Evolutionary conservation across 2,888 invertebrate genomes (phyloP).

Genomic region (Tachina lurida): DNA sequence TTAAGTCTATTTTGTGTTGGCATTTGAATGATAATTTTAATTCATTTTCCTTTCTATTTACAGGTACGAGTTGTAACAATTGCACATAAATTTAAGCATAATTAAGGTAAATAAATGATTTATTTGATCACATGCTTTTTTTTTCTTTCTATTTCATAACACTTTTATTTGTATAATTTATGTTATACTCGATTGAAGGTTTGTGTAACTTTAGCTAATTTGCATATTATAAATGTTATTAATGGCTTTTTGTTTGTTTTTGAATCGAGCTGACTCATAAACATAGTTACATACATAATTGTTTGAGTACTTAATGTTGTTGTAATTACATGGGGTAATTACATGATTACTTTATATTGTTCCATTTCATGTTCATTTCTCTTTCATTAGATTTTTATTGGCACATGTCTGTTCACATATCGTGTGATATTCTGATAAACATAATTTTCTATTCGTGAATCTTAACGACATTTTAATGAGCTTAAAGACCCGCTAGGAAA

Average conservation of each 20-base stretch:
- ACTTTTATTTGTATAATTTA: neutral
- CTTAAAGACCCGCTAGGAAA: neutral
- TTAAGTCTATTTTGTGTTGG: neutral
- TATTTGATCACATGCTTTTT: neutral
- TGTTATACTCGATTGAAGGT: constrained; percentile 2
- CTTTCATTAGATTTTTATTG: constrained; percentile 43
- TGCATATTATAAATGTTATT: constrained; percentile 21
- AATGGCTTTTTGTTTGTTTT: too few relatives aligned
- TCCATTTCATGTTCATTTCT: constrained; percentile 27
- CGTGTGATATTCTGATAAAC: constrained; percentile 22
- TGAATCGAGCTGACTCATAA: too few relatives aligned
- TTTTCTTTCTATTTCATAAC: neutral
- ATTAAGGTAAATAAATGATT: constrained; percentile 56
- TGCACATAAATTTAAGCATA: constrained; percentile 2
- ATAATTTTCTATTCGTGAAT: constrained; percentile 9
- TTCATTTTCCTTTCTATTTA: constrained; percentile 24
- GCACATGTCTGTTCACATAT: constrained; percentile 22
- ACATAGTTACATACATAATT: neutral
- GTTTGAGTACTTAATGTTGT: neutral
- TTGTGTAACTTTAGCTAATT: constrained; percentile 8
- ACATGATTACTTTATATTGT: constrained; percentile 35
- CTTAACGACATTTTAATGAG: neutral
- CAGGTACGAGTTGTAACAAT: constrained; percentile 49
- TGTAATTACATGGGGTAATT: constrained; percentile 20
- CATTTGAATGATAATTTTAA: constrained; percentile 3